phyloP scores from a whole-genome alignment of 2,113 vertebrate species.

The Eudorcas thomsonii region DNA sequence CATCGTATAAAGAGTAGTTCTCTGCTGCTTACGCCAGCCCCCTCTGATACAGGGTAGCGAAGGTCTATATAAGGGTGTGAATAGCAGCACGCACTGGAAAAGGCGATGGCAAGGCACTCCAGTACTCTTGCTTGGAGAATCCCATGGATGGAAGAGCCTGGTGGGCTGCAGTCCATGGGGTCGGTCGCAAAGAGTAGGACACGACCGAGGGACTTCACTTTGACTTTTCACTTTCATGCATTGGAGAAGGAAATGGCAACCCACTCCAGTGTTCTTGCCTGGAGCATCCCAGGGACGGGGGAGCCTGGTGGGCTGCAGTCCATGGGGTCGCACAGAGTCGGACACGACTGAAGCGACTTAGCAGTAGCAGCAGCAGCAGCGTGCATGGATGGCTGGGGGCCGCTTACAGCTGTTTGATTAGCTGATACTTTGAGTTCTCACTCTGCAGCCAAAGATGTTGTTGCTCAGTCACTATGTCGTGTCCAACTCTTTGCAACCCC shows the following conservation, averaged over 20 bases:
- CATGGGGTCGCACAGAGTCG: too few species aligned
- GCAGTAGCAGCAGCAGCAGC: too few species aligned
- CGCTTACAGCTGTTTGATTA: neutral
- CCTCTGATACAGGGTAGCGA: accelerated
- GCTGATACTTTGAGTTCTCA: neutral
- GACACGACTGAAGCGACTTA: too few species aligned
- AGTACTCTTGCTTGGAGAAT: too few species aligned
- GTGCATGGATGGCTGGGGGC: accelerated
- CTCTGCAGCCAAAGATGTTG: neutral
- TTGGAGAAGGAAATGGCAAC: too few species aligned
- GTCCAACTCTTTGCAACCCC: neutral
- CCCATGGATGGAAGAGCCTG: too few species aligned
- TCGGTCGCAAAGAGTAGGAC: too few species aligned
- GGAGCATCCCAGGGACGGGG: too few species aligned
- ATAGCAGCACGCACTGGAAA: accelerated
- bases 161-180: too few species aligned
- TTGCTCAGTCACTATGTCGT: neutral
- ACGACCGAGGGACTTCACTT: accelerated
- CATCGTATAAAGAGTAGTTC: accelerated
- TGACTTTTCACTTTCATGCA: too few species aligned
- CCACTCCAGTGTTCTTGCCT: too few species aligned
- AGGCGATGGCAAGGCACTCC: accelerated
- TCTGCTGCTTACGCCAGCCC: neutral
- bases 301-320: too few species aligned
- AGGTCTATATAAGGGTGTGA: accelerated